phyloP scores from a whole-genome alignment of 2,888 invertebrate species.

The Patella ulyssiponensis region DNA sequence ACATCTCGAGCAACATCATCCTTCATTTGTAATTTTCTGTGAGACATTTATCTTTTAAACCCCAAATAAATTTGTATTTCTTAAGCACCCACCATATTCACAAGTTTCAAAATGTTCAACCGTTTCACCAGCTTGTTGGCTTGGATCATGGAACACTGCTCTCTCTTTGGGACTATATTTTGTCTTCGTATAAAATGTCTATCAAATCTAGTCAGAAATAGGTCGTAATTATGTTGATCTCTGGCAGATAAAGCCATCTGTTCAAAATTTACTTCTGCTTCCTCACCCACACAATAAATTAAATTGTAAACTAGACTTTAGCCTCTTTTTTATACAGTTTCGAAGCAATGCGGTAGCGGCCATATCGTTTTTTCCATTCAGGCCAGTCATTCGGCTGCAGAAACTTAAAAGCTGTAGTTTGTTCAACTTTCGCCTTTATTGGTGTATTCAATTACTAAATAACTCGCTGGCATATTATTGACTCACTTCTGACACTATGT shows the following conservation, averaged over 20 bases:
- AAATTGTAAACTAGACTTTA: background rate
- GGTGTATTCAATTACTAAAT: no score
- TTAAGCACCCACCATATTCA: constrained; percentile 21
- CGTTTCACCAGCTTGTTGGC: constrained; percentile 29
- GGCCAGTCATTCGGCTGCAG: background rate
- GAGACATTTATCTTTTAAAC: background rate
- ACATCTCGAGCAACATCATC: background rate
- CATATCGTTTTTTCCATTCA: background rate
- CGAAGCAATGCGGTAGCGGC: background rate
- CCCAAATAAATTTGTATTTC: constrained; percentile 22
- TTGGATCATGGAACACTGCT: constrained; percentile 32
- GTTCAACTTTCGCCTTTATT: background rate
- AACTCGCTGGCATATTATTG: no score
- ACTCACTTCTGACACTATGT: no score
- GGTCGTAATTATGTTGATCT: background rate
- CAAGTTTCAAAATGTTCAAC: constrained; percentile 34
- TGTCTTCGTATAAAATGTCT: constrained; percentile 33
- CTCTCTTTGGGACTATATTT: constrained; percentile 34
- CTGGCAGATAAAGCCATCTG: background rate
- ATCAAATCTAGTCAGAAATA: constrained; percentile 29
- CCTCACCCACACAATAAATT: background rate
- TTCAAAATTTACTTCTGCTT: background rate
- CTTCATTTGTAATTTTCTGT: background rate
- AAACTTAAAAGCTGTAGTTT: background rate
- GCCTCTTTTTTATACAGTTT: background rate